A percentile compares a stretch with the other conserved stretches of the same genome.
These are phyloP conservation scores for Pachliopta kotzebuea DNA, from an alignment of 2,888 invertebrate species.

Conservation along the genomic window DNA sequence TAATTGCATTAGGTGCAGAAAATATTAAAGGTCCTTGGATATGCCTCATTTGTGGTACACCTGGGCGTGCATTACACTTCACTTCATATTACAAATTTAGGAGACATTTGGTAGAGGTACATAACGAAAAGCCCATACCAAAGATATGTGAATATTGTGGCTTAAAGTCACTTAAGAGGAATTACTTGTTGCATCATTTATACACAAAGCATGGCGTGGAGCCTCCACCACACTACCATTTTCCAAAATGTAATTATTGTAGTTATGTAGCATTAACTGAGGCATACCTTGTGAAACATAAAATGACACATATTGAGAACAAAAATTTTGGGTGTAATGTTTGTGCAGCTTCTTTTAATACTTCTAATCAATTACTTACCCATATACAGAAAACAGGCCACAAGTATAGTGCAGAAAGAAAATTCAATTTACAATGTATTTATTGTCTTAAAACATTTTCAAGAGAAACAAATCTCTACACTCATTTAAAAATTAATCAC, in stretches of 20 bases:
- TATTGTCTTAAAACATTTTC: constrained; percentile 88
- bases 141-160: constrained; percentile 93
- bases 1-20: constrained; percentile 82
- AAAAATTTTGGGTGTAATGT: constrained; percentile 76
- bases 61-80: constrained; percentile 85
- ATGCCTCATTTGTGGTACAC: constrained; percentile 87
- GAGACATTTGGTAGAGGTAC: constrained; percentile 90
- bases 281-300: constrained; percentile 85
- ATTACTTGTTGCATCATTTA: constrained; percentile 88
- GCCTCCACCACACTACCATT: constrained; percentile 85
- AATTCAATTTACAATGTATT: constrained; percentile 81
- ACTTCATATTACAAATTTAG: constrained; percentile 89
- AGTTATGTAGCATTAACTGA: constrained; percentile 88
- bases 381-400: constrained; percentile 82
- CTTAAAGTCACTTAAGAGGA: constrained; percentile 86
- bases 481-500: constrained; percentile 85
- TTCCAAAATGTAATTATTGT: constrained; percentile 90
- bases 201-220: constrained; percentile 89
- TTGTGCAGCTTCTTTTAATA: constrained; percentile 77
- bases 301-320: constrained; percentile 80
- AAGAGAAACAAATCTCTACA: constrained; percentile 84
- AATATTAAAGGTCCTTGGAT: constrained; percentile 89
- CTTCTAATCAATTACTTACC: constrained; percentile 57
- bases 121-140: constrained; percentile 87
- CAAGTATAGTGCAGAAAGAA: constrained; percentile 64